Conservation (phyloP, 2,797 vertebrate species). For the Platalea minor region DNA sequence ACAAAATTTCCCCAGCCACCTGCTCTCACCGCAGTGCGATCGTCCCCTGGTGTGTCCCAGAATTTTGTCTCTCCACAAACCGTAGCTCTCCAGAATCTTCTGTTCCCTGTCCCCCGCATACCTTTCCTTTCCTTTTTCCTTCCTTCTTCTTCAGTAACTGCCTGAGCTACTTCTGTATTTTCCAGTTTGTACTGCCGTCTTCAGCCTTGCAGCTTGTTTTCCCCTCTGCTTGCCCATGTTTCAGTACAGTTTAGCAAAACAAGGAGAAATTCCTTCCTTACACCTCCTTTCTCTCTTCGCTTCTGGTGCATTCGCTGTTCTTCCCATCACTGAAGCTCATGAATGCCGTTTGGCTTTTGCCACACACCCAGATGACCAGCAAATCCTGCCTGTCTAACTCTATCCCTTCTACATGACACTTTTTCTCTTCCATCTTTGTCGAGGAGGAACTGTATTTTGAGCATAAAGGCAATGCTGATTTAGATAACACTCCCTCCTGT, state of each 20-base stretch:
- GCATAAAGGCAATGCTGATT: not conserved
- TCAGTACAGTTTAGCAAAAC: not conserved
- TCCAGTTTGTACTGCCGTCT: not conserved
- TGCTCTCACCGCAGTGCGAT: not conserved
- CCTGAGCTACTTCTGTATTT: not conserved
- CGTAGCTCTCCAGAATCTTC: not conserved
- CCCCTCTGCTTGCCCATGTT: not conserved
- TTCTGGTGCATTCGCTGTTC: not conserved
- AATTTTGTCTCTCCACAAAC: not conserved
- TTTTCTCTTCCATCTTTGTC: not conserved
- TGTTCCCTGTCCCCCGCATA: not conserved
- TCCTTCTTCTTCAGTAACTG: not conserved
- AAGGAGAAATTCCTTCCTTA: not conserved
- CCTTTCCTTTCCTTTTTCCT: not conserved
- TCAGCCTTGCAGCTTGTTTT: not conserved
- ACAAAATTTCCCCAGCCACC: not conserved
- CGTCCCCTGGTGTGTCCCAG: not conserved
- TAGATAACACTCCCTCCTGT: not conserved
- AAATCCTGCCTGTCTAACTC: not conserved
- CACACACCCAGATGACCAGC: not conserved
- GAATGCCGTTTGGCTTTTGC: not conserved
- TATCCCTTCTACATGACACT: not conserved
- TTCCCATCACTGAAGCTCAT: not conserved
- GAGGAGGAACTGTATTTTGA: not conserved
- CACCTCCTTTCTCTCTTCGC: not conserved